Evolutionary conservation across 1,140 invertebrate genomes (phyloP).

Genomic region (Diorhabda sublineata): DNA sequence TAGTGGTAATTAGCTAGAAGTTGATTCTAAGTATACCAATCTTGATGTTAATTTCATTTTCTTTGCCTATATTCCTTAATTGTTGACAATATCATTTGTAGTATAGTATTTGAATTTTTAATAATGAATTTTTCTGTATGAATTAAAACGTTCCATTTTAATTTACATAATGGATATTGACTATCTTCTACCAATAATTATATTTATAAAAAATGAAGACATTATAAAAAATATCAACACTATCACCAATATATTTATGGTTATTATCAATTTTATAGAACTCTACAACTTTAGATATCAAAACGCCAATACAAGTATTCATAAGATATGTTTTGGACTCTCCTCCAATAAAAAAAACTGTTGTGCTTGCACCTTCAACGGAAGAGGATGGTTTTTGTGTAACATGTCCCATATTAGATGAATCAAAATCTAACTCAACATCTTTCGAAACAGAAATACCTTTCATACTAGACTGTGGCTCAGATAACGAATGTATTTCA

Average conservation of each 20-base stretch:
- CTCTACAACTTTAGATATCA: neutral
- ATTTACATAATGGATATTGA: too few species aligned
- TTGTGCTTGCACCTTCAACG: neutral
- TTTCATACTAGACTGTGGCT: constrained; percentile 10
- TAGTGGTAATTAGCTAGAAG: too few species aligned
- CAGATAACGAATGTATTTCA: constrained; percentile 7
- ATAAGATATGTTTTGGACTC: neutral
- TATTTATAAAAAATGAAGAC: too few species aligned
- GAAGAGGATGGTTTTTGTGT: neutral
- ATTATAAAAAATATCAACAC: too few species aligned
- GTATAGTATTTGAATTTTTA: too few species aligned
- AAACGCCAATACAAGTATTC: constrained; percentile 5
- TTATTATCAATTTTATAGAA: neutral
- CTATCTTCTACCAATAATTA: too few species aligned
- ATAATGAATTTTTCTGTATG: too few species aligned
- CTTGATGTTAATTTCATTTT: too few species aligned
- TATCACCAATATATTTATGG: neutral
- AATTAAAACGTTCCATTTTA: too few species aligned
- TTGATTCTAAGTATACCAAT: too few species aligned
- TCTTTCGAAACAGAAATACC: constrained; percentile 5
- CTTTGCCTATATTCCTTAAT: too few species aligned
- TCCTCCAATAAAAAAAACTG: neutral
- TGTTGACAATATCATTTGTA: too few species aligned
- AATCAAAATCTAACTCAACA: neutral
- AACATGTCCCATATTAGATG: constrained; percentile 1